Evolutionary conservation across 2,797 vertebrate species (phyloP), one percentile per base, ranked within the genome.

Genomic region (Mallotus villosus): DNA sequence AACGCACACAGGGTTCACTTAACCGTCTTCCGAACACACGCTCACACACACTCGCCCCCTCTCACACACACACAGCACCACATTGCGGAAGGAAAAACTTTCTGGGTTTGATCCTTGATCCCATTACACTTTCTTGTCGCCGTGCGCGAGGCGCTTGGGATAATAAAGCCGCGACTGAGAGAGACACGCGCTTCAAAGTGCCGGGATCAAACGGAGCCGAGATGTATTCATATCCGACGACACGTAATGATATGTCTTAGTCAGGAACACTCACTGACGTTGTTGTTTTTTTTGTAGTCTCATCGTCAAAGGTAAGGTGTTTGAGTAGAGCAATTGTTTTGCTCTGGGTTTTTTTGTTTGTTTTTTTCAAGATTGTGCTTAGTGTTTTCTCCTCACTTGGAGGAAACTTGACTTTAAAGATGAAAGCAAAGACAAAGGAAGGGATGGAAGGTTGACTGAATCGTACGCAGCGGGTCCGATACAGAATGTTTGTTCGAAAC

Each of bases 141-240:
- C 4, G 12, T 32, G 25, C 67, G 59, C 58, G 58, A 67, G 70
- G 21, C 7, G 14, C 46, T 37, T 59, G 51, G 62, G 49, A 68
- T 68, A 63, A 62, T 57, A 29, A 59, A 68, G 70, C 32, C n/a
- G 5, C 19, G 21, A 46, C 65, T n/a, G 27, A 64, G 46, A n/a
- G 25, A 64, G 65, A 67, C 58, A 14, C 7, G 7, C 41, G 49
- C 61, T 72, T 76, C 49, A 76, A 68, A 76, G 59, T 57, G 17
- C 17, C 55, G 16, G 24, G 57, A 60, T 66, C 63, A 66, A 65
- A 72, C 67, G 64, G 63, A 24, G 11, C 32, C 5, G 25, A 17
- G 19, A 12, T 19, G n/a, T 32, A 59, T 25, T 66, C 63, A 65
- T 66, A 32, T 53, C 55, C 27, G 63, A 51, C 51, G 27, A 37